phyloP scores from a whole-genome alignment of 2,113 vertebrate genomes.

The Nycticorax nycticorax region DNA sequence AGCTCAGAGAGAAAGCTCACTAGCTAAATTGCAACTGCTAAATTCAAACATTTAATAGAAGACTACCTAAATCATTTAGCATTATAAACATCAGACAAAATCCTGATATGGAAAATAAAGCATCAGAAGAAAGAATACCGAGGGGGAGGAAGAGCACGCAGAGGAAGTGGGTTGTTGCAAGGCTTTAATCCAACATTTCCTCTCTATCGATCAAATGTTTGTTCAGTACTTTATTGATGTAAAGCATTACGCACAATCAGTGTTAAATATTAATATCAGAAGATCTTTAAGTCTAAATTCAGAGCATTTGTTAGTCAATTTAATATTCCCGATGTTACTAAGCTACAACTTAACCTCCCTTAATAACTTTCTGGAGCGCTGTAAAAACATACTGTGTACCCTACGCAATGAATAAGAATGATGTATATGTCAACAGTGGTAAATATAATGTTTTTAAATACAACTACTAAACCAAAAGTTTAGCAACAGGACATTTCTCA shows the following conservation, averaged over 20 bases:
- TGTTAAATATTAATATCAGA: constrained; percentile 35
- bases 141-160: not conserved
- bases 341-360: not conserved
- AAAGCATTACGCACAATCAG: not conserved
- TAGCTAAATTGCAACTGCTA: not conserved
- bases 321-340: not conserved
- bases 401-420: not conserved
- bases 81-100: not conserved
- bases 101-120: not conserved
- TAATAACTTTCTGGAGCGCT: not conserved
- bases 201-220: constrained; percentile 3
- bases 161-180: not conserved
- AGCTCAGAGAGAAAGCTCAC: not conserved
- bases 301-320: not conserved
- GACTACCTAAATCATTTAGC: not conserved
- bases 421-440: not conserved
- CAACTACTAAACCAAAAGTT: not conserved
- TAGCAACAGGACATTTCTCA: not conserved
- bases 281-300: not conserved
- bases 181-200: not conserved
- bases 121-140: not conserved
- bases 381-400: not conserved
- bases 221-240: not conserved
- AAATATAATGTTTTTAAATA: not conserved
- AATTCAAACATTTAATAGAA: not conserved